These are phyloP conservation scores for Pantelozetes paolii DNA, from an alignment of 2,888 invertebrate species.

Conservation along the genomic window DNA sequence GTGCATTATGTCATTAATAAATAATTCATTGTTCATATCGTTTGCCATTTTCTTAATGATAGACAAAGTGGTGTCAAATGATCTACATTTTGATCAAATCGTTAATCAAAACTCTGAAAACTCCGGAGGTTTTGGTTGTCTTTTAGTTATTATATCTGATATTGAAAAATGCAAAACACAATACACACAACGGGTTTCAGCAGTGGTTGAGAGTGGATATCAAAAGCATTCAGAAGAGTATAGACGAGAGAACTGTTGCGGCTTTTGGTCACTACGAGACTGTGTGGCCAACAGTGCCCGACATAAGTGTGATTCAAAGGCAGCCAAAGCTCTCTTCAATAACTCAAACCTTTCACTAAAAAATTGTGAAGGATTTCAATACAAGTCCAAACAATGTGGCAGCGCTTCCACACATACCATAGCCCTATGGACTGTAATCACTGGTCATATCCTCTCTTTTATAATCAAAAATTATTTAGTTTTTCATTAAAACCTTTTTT, in stretches of 20 bases:
- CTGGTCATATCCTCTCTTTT: background rate
- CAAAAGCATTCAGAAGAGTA: background rate
- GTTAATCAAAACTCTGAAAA: constrained; percentile 6
- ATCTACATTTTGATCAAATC: constrained; percentile 12
- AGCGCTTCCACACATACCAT: background rate
- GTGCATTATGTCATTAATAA: constrained; percentile 6
- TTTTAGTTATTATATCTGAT: background rate
- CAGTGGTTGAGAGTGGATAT: background rate
- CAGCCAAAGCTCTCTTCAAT: background rate
- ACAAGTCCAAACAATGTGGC: constrained; percentile 2
- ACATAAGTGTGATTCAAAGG: constrained; percentile 12
- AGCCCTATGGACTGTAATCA: background rate
- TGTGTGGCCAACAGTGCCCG: constrained; percentile 11
- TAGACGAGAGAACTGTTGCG: background rate
- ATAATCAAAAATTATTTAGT: background rate
- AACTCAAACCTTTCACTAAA: constrained; percentile 8
- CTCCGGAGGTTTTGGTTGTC: constrained; percentile 28
- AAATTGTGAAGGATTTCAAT: constrained; percentile 24
- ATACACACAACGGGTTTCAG: background rate
- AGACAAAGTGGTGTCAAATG: background rate
- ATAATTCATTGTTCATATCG: background rate
- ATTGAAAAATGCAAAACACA: background rate
- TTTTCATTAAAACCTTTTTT: background rate
- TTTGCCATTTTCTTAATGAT: constrained; percentile 5
- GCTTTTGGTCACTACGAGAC: constrained; percentile 20